Conservation (phyloP, 2,113 vertebrate species). For the Engraulis encrasicolus region DNA sequence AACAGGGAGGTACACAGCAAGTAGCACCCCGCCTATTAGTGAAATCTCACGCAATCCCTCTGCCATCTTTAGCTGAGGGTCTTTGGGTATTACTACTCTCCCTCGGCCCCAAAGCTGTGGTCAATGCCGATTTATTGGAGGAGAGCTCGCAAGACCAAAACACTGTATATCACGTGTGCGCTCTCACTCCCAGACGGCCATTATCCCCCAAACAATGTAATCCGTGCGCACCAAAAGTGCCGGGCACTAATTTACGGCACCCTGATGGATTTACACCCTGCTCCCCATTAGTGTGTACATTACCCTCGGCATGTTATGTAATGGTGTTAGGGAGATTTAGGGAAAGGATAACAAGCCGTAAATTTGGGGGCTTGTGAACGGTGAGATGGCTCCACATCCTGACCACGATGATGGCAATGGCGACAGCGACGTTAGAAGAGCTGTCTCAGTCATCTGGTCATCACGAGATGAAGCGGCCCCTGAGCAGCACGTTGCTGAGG, state of each 20-base stretch:
- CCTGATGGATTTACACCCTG: slow-evolving; percentile 62
- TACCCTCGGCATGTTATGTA: slow-evolving; percentile 66
- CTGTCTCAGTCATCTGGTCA: background rate
- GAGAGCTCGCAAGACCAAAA: slow-evolving; percentile 31
- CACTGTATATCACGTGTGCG: slow-evolving; percentile 45
- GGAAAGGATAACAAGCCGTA: slow-evolving; percentile 74
- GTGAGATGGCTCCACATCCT: slow-evolving; percentile 52
- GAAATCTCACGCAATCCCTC: slow-evolving; percentile 23
- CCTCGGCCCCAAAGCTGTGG: slow-evolving; percentile 35
- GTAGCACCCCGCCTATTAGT: background rate
- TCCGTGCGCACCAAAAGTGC: slow-evolving; percentile 52
- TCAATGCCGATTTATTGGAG: slow-evolving; percentile 49
- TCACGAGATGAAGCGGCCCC: background rate
- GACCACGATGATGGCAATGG: slow-evolving; percentile 48
- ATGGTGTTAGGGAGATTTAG: slow-evolving; percentile 74
- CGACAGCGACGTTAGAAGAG: no score
- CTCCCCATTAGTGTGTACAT: slow-evolving; percentile 62
- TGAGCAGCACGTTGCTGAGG: background rate
- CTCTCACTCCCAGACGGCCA: slow-evolving; percentile 39
- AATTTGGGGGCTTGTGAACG: slow-evolving; percentile 59
- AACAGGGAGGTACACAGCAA: background rate
- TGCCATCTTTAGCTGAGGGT: slow-evolving; percentile 36
- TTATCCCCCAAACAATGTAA: slow-evolving; percentile 59
- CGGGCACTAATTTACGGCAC: slow-evolving; percentile 65
- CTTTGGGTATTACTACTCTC: slow-evolving; percentile 34